These are phyloP conservation scores for Poicephalus gulielmi DNA, from an alignment of 2,113 vertebrate species.

Conservation along the genomic window DNA sequence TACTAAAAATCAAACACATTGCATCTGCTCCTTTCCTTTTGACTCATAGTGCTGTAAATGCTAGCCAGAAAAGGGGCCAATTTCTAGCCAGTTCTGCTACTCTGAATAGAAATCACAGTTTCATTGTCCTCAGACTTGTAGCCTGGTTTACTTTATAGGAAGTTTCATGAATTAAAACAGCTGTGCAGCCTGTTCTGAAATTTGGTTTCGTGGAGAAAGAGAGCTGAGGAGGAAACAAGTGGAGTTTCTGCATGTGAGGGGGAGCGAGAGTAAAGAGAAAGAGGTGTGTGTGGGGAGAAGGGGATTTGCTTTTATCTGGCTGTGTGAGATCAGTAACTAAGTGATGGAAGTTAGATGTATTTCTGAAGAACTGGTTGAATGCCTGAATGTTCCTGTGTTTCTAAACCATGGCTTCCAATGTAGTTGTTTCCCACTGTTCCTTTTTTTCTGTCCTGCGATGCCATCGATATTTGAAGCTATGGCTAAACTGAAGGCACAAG, in stretches of 20 bases:
- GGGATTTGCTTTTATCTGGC: not conserved
- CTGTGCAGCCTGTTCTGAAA: not conserved
- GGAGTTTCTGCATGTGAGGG: not conserved
- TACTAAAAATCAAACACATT: conserved; percentile 36
- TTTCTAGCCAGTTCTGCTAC: conserved; percentile 36
- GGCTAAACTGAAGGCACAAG: not conserved
- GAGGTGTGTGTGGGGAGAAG: not conserved
- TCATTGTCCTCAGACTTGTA: conserved; percentile 48
- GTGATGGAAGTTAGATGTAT: not conserved
- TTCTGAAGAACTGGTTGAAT: not conserved
- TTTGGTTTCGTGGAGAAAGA: not conserved
- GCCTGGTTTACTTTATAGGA: conserved; percentile 44
- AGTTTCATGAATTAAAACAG: conserved; percentile 45
- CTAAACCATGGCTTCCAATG: not conserved
- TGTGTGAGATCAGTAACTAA: not conserved
- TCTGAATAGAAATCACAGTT: conserved; percentile 40
- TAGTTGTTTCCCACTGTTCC: not conserved
- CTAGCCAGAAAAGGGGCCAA: conserved; percentile 34
- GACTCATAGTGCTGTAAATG: not conserved
- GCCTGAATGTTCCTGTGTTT: not conserved
- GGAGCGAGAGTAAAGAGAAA: not conserved
- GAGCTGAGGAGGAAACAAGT: not conserved
- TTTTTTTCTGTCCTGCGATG: not conserved
- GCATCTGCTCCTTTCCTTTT: conserved; percentile 44
- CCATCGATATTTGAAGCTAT: not conserved